A percentile compares a stretch with the other conserved stretches of the same genome.
phyloP scores from a whole-genome alignment of 2,888 invertebrate species.

The Drosophila birchii region DNA sequence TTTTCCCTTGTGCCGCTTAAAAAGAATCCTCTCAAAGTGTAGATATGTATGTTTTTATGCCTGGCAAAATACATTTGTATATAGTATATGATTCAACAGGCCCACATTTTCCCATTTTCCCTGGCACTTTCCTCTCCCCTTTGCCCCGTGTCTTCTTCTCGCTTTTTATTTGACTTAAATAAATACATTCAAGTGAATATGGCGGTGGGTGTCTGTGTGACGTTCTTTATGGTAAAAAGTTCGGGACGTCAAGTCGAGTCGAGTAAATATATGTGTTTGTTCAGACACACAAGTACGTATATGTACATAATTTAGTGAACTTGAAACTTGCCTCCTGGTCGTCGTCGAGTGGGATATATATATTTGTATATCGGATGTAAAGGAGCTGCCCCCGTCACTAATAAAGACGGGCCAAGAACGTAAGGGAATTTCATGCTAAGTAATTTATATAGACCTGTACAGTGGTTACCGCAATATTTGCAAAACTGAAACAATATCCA shows the following conservation, averaged over 20 bases:
- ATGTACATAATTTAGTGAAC: slow-evolving; percentile 79
- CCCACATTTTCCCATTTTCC: slow-evolving; percentile 22
- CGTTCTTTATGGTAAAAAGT: slow-evolving; percentile 76
- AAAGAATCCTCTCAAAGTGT: slow-evolving; percentile 14
- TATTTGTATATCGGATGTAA: slow-evolving; percentile 66
- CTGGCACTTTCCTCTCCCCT: slow-evolving; percentile 22
- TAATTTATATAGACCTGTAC: slow-evolving; percentile 59
- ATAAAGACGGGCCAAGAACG: slow-evolving; percentile 4
- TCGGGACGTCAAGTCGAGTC: slow-evolving; percentile 56
- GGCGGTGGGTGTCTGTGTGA: slow-evolving; percentile 38
- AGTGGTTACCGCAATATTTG: slow-evolving; percentile 13
- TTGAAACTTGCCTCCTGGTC: slow-evolving; percentile 65
- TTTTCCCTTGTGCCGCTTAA: slow-evolving; percentile 4
- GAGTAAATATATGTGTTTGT: slow-evolving; percentile 65
- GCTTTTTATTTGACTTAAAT: slow-evolving; percentile 73
- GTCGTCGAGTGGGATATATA: slow-evolving; percentile 29
- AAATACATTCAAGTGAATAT: slow-evolving; percentile 66
- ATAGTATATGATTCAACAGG: slow-evolving; percentile 34
- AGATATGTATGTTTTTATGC: slow-evolving; percentile 1
- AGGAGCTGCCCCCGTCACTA: slow-evolving; percentile 43
- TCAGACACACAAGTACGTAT: slow-evolving; percentile 48
- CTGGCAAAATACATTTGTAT: neutral
- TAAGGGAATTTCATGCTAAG: slow-evolving; percentile 62
- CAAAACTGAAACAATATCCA: neutral
- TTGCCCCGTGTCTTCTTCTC: slow-evolving; percentile 10